Conservation (phyloP, 2,113 vertebrate genomes). For the Eubucco bourcierii region DNA sequence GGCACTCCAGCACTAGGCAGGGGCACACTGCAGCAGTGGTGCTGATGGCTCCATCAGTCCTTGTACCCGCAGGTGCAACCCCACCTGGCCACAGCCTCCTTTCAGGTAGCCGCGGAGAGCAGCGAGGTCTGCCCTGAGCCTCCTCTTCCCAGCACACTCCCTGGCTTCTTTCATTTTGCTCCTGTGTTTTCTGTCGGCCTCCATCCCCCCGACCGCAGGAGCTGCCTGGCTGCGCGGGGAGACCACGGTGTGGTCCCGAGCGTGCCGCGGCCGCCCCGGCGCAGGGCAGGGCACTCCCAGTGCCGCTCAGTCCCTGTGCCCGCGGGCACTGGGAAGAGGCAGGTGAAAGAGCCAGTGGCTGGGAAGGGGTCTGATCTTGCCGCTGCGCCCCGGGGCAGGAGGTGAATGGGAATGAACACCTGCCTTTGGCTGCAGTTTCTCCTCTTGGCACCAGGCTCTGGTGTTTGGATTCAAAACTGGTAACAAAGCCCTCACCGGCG, state of each 20-base stretch:
- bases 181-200: background rate
- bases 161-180: background rate
- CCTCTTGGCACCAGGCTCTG: background rate
- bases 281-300: background rate
- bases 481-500: conserved; percentile 60
- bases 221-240: background rate
- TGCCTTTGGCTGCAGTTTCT: conserved; percentile 61
- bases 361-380: conserved; percentile 64
- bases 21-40: background rate
- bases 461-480: conserved; percentile 36
- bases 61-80: accelerated
- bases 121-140: too few relatives aligned
- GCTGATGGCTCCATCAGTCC: background rate
- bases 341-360: conserved; percentile 65
- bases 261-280: accelerated
- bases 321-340: background rate
- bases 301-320: background rate
- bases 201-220: background rate
- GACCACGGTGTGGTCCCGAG: accelerated
- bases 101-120: too few relatives aligned
- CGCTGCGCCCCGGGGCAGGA: conserved; percentile 19
- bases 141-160: accelerated
- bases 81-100: too few relatives aligned
- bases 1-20: background rate
- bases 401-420: conserved; percentile 67